Conservation (phyloP, 2,797 vertebrate genomes). For the Lates japonicus region DNA sequence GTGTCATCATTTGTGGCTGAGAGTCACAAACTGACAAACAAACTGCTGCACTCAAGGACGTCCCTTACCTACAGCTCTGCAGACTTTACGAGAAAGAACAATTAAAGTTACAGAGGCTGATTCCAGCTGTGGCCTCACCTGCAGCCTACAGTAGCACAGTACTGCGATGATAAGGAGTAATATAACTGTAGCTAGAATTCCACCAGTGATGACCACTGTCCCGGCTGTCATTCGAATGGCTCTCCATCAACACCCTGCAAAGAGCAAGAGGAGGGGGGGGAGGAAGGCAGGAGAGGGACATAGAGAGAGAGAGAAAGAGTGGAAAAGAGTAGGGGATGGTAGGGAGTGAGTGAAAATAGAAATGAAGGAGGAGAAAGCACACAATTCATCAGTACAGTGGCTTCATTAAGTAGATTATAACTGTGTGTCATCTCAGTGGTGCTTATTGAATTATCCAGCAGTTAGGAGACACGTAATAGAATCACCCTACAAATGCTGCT, state of each 20-base stretch:
- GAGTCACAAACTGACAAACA: neutral
- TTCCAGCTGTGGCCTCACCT: constrained; percentile 85
- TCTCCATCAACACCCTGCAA: constrained; percentile 93
- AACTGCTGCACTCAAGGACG: neutral
- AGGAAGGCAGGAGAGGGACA: neutral
- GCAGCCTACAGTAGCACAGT: constrained; percentile 98
- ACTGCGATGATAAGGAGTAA: constrained; percentile 98
- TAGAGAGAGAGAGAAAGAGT: constrained; percentile 14
- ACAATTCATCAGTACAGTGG: constrained; percentile 72
- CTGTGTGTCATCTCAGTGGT: constrained; percentile 69
- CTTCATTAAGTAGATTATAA: constrained; percentile 83
- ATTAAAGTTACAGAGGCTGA: neutral
- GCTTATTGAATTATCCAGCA: constrained; percentile 80
- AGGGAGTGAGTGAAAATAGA: constrained; percentile 24
- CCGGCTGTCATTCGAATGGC: constrained; percentile 99
- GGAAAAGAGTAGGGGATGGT: neutral
- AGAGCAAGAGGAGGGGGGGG: constrained; percentile 38
- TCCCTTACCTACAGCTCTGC: neutral
- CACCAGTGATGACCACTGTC: constrained; percentile 99
- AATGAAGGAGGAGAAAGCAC: constrained; percentile 51
- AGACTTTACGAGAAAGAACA: neutral
- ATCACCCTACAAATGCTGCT: constrained; percentile 71
- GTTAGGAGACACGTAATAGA: constrained; percentile 77
- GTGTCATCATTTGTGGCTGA: neutral
- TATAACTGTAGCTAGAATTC: constrained; percentile 99